phyloP scores from a whole-genome alignment of 2,113 vertebrate species.

The Peromyscus californicus region DNA sequence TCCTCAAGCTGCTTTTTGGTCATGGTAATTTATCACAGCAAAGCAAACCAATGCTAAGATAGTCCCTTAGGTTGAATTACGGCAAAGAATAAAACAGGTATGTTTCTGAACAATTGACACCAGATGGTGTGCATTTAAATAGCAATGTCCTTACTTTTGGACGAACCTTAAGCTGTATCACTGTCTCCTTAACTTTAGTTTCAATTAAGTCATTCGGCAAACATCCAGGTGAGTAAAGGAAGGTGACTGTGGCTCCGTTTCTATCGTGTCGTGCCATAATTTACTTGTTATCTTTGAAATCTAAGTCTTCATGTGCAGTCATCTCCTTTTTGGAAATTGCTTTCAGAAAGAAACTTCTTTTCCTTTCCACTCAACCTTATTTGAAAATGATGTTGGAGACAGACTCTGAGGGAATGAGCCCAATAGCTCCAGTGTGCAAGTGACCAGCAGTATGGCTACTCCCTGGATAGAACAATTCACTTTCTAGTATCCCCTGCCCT shows the following conservation, averaged over 20 bases:
- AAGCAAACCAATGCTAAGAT: neutral
- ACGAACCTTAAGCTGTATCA: neutral
- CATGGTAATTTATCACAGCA: neutral
- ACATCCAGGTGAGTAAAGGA: neutral
- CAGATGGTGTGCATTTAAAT: slow-evolving; percentile 58
- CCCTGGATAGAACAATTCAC: neutral
- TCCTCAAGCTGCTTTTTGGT: neutral
- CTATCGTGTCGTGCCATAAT: neutral
- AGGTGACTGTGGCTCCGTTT: neutral
- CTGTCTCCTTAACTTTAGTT: slow-evolving; percentile 60
- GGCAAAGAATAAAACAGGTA: neutral
- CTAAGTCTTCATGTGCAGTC: neutral
- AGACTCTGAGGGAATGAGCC: neutral
- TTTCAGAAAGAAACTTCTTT: slow-evolving; percentile 41
- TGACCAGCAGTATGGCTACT: neutral
- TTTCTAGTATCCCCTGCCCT: neutral
- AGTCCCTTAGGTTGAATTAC: slow-evolving; percentile 15
- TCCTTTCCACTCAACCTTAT: neutral
- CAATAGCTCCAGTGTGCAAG: neutral
- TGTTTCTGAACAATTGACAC: slow-evolving; percentile 21
- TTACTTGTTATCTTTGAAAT: slow-evolving; percentile 39
- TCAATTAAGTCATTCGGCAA: slow-evolving; percentile 33
- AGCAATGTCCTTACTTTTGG: slow-evolving; percentile 38
- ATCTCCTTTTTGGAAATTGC: neutral
- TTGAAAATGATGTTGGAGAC: neutral